These are phyloP conservation scores for Acanthosoma haemorrhoidale DNA, from an alignment of 2,888 invertebrate species.

Conservation along the genomic window DNA sequence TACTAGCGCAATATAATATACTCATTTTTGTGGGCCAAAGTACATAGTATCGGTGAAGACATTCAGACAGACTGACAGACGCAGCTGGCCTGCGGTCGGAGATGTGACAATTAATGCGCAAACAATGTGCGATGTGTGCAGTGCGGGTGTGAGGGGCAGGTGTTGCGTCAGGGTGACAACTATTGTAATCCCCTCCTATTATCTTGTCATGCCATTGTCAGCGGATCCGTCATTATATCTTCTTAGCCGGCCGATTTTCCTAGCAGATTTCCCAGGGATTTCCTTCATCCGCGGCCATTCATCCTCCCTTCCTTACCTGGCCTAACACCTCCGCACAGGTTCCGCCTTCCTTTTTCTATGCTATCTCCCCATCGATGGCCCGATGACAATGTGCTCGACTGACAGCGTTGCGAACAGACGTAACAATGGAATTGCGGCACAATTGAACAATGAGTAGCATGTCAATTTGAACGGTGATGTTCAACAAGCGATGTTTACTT, in stretches of 20 bases:
- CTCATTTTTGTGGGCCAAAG: no score
- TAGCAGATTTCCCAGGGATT: slow-evolving; percentile 20
- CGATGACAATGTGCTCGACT: not conserved
- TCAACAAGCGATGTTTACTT: no score
- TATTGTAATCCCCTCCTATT: slow-evolving; percentile 3
- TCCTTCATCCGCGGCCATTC: slow-evolving; percentile 15
- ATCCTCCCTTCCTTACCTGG: slow-evolving; percentile 3
- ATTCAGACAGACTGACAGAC: no score
- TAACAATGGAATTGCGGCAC: no score
- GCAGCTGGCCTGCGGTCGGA: no score
- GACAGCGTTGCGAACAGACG: no score
- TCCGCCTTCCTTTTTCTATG: not conserved
- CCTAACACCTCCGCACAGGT: not conserved
- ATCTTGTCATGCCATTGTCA: slow-evolving; percentile 6
- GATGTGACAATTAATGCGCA: not conserved
- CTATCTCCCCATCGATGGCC: not conserved
- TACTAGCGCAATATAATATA: no score
- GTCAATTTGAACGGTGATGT: no score
- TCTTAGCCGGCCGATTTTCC: not conserved
- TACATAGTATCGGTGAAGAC: no score
- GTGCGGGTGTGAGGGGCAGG: not conserved
- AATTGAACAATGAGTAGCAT: no score
- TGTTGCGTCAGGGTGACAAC: slow-evolving; percentile 14
- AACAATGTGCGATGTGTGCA: no score
- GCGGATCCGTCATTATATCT: not conserved